A percentile compares a stretch with the other conserved stretches of the same genome.
phyloP scores from a whole-genome alignment of 2,888 invertebrate genomes.

The Norana najaformis region DNA sequence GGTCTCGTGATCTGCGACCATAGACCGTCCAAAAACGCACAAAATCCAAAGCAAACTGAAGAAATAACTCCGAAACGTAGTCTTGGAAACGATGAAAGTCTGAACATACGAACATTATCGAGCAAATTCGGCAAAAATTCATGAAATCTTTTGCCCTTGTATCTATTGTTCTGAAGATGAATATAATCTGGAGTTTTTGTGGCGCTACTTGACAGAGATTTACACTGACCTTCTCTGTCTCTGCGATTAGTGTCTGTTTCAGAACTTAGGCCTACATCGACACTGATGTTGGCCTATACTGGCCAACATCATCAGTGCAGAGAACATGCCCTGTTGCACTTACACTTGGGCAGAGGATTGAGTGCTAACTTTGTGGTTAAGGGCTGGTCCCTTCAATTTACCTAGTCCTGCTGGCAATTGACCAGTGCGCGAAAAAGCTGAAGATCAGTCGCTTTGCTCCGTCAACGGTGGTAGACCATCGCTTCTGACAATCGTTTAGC shows the following conservation, averaged over 20 bases:
- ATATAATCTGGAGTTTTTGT: neutral
- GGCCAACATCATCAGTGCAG: constrained; percentile 13
- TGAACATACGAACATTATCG: neutral
- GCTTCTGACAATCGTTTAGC: neutral
- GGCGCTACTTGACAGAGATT: neutral
- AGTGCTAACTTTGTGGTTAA: neutral
- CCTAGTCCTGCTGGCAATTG: neutral
- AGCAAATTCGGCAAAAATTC: too few relatives aligned
- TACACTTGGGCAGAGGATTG: neutral
- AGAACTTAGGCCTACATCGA: neutral
- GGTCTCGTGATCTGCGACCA: too few relatives aligned
- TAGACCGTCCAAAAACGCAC: too few relatives aligned
- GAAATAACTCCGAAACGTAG: too few relatives aligned
- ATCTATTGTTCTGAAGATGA: too few relatives aligned
- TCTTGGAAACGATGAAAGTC: neutral
- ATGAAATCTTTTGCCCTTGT: too few relatives aligned
- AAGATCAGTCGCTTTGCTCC: neutral
- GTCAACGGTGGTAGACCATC: neutral
- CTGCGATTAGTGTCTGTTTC: neutral
- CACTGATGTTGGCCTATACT: too few relatives aligned
- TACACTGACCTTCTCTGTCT: neutral
- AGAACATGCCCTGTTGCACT: neutral
- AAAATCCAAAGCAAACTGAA: too few relatives aligned
- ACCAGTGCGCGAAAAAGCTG: neutral
- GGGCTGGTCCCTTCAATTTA: neutral